Base-by-base conservation (phyloP, 92 coral and sea anemone species). In the Bergia sp. region DNA sequence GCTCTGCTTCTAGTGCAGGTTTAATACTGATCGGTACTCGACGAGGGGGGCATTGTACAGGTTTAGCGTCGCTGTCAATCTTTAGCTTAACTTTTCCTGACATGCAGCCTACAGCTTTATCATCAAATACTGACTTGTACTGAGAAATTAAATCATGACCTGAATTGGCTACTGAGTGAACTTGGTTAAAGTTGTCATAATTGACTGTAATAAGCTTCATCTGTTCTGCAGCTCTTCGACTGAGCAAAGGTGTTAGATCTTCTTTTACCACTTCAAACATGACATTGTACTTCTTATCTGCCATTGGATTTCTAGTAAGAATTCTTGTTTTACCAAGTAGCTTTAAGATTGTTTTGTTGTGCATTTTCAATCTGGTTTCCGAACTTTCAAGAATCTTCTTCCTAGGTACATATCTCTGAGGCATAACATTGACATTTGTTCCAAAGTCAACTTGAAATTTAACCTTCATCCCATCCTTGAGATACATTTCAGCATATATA, bases 271-370 rank as follows among this genome's bases (percentile, higher is more conserved):
- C 92, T 77, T 89, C 92, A 85, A 89, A 89, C 53, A 75, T 39
- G 21, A 85, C 85, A 74, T 85, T 85, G 83, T 89, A 76, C 58
- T 85, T 89, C 76, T 89, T 85, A 18, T 85, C 84, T 41, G 82
- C 86, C 21, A 76, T n/a, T 20, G 85, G 92, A 58, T 89, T 86
- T 44, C 42, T 85, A 16, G 73, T 75, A 58, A 85, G 11, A 5
- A 89, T 39, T 85, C 89, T 73, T 39, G 90, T 85, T 47, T 76
- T 89, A 21, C 92, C 90, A 85, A 89, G 73, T 50, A 90, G 92
- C 69, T 89, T 89, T 8, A 89, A 85, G 3, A 76, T 66, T 3
- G 89, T 23, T 18, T 89, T 89, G 36, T 85, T 89, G 75, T 89
- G 86, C 85, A 85, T 86, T 2, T 4, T 85, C 13, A 89, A 85